Conservation (phyloP, 1,140 invertebrate species). For the Archivesica marissinica region DNA sequence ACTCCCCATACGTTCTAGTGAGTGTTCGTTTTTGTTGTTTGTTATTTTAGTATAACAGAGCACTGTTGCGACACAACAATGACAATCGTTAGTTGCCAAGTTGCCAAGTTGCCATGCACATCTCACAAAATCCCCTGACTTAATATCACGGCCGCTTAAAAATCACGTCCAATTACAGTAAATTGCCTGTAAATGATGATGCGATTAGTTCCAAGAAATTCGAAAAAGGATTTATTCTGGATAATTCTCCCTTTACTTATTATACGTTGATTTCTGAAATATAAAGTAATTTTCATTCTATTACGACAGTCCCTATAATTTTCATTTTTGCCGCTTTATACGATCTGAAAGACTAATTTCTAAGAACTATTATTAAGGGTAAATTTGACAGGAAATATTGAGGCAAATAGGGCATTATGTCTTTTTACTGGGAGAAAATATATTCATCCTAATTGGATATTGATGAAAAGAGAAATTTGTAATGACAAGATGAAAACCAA, state of each 20-base stretch:
- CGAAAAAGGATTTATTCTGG: conserved; percentile 7
- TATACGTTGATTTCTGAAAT: conserved; percentile 27
- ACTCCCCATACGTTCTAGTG: too few species aligned
- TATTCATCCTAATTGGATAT: conserved; percentile 22
- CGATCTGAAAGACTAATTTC: conserved; percentile 53
- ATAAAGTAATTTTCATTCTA: conserved; percentile 59
- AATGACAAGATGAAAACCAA: conserved; percentile 24
- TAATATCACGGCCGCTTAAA: not conserved
- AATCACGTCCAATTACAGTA: conserved; percentile 17
- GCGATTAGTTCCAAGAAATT: conserved; percentile 24
- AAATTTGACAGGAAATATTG: conserved; percentile 61
- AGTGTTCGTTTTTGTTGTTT: too few species aligned
- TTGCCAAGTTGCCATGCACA: too few species aligned
- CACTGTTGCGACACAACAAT: too few species aligned
- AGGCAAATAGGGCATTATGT: not conserved
- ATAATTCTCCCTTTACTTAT: conserved; percentile 19
- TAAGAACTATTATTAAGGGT: conserved; percentile 47
- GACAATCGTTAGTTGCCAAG: too few species aligned
- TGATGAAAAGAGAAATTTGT: conserved; percentile 43
- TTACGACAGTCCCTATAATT: conserved; percentile 46
- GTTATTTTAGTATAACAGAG: too few species aligned
- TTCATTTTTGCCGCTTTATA: conserved; percentile 44
- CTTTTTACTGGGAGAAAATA: not conserved
- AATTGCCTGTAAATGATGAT: conserved; percentile 18
- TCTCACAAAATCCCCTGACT: not conserved